Percentiles rank a stretch among this genome's conserved stretches.
These are phyloP conservation scores for Cyrtorhinus lividipennis DNA, from an alignment of 1,140 invertebrate species.

Conservation along the genomic window DNA sequence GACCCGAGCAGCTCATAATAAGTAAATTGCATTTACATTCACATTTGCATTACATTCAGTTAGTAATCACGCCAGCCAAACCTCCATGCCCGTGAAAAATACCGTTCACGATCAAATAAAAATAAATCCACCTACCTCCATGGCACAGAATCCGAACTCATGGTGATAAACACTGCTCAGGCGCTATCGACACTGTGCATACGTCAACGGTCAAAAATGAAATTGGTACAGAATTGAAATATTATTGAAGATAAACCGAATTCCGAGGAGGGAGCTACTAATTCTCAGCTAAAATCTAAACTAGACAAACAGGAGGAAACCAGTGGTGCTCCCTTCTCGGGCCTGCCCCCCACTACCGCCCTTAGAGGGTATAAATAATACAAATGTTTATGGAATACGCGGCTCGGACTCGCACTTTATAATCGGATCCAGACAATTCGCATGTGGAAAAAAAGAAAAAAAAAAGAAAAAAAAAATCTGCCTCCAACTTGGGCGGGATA, in stretches of 20 bases:
- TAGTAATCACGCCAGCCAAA: too few relatives aligned
- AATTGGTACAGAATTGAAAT: not conserved
- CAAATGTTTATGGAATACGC: conserved; percentile 5
- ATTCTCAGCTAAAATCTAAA: conserved; percentile 7
- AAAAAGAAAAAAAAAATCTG: too few relatives aligned
- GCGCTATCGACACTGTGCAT: not conserved
- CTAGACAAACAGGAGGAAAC: conserved; percentile 4
- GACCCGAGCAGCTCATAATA: too few relatives aligned
- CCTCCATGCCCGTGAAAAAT: too few relatives aligned
- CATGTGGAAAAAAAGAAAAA: too few relatives aligned
- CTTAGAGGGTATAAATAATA: not conserved
- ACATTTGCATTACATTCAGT: too few relatives aligned
- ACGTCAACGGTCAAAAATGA: not conserved
- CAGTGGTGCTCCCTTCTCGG: not conserved
- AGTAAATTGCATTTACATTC: too few relatives aligned
- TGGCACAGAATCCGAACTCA: conserved; percentile 4
- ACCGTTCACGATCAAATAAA: too few relatives aligned
- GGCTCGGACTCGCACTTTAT: not conserved
- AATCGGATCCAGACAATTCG: too few relatives aligned
- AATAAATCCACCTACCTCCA: not conserved
- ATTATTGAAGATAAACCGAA: not conserved
- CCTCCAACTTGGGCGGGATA: too few relatives aligned
- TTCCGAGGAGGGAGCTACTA: not conserved
- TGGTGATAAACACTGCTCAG: not conserved
- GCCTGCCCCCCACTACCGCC: not conserved